Conservation (phyloP, 2,797 vertebrate species). For the Poliocrania exsul region DNA sequence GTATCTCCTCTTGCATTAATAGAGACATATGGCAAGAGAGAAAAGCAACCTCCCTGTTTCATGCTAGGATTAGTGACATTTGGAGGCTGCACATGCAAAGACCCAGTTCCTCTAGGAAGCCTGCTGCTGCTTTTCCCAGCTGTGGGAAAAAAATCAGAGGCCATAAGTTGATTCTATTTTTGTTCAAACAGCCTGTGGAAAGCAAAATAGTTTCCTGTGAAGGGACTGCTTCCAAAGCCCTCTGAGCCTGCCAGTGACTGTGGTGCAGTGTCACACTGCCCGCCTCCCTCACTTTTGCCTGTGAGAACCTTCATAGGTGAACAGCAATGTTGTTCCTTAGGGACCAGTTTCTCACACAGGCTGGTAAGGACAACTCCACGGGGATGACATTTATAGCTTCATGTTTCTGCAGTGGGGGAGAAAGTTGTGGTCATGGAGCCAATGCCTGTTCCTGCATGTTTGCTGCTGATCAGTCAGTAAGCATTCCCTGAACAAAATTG, state of each 20-base stretch:
- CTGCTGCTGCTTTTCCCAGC: not conserved
- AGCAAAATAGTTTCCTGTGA: slow-evolving; percentile 23
- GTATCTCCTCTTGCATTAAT: not conserved
- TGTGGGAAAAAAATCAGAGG: not conserved
- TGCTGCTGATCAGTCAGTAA: not conserved
- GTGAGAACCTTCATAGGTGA: not conserved
- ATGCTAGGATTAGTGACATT: not conserved
- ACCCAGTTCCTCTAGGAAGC: not conserved
- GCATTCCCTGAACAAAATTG: not conserved
- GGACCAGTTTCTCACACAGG: not conserved
- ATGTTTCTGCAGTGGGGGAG: not conserved
- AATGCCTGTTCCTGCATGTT: not conserved
- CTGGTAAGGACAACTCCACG: not conserved
- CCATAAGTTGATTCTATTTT: slow-evolving; percentile 22
- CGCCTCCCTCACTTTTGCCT: not conserved
- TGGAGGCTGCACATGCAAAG: not conserved
- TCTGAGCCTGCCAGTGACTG: not conserved
- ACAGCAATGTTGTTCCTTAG: not conserved
- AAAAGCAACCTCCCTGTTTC: not conserved
- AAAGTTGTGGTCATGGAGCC: not conserved
- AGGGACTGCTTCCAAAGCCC: not conserved
- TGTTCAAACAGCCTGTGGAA: not conserved
- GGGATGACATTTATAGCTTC: not conserved
- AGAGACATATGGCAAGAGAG: not conserved
- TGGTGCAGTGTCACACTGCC: not conserved